A percentile compares a stretch with the other conserved stretches of the same genome.
Evolutionary conservation across 92 coral and sea anemone species (phyloP).

Genomic region (Palythoa grandis): DNA sequence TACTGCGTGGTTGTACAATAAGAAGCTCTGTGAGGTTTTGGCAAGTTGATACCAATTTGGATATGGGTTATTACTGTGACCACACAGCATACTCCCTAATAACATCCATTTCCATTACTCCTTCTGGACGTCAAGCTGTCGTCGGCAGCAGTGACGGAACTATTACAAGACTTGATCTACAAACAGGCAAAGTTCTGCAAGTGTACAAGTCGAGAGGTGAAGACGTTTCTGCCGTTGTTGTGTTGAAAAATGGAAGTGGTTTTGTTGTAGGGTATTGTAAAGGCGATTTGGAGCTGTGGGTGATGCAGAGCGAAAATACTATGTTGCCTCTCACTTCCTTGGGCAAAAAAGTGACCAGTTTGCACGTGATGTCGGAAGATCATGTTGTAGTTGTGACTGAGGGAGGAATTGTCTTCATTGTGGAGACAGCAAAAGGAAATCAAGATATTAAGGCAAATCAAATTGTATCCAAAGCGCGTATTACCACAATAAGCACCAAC

Average conservation of each 20-base stretch:
- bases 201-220: slow-evolving; percentile 4
- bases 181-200: slow-evolving; percentile 48
- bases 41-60: slow-evolving; percentile 55
- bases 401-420: slow-evolving; percentile 46
- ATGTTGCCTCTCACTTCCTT: slow-evolving; percentile 21
- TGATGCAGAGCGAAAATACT: slow-evolving; percentile 8
- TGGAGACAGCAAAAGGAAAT: slow-evolving; percentile 8
- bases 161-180: slow-evolving; percentile 53
- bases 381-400: slow-evolving; percentile 43
- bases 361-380: slow-evolving; percentile 29
- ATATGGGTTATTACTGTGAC: slow-evolving; percentile 44
- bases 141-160: slow-evolving; percentile 58
- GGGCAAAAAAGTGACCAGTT: slow-evolving; percentile 20
- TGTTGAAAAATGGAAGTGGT: slow-evolving; percentile 18
- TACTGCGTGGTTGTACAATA: slow-evolving; percentile 47
- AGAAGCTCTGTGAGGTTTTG: slow-evolving; percentile 25
- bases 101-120: slow-evolving; percentile 43
- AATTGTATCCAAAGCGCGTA: background rate
- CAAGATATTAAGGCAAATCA: slow-evolving; percentile 19
- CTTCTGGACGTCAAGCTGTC: slow-evolving; percentile 43
- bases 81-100: slow-evolving; percentile 44
- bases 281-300: slow-evolving; percentile 40
- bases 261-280: slow-evolving; percentile 31
- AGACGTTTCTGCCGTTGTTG: slow-evolving; percentile 32
- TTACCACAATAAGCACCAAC: background rate